These are phyloP conservation scores for Bugula neritina DNA, from an alignment of 2,888 invertebrate species.

Conservation along the genomic window DNA sequence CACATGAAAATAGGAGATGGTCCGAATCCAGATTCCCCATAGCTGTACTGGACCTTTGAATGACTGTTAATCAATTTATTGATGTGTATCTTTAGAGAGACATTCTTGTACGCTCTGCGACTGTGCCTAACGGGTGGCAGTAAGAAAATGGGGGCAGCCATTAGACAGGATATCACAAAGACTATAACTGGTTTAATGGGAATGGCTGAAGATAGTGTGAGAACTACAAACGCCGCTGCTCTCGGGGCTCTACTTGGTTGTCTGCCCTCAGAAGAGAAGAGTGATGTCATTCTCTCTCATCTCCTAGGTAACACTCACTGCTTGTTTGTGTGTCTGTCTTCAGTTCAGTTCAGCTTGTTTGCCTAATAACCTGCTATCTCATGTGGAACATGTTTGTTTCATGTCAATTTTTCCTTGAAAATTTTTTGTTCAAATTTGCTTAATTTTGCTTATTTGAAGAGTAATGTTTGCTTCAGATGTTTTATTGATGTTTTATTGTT, in stretches of 20 bases:
- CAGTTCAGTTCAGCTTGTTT: neutral
- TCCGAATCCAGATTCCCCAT: too few relatives aligned
- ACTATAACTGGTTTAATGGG: conserved; percentile 57
- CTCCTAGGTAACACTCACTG: conserved; percentile 59
- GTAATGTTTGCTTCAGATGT: too few relatives aligned
- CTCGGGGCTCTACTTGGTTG: conserved; percentile 73
- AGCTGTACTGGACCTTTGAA: too few relatives aligned
- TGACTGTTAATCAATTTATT: too few relatives aligned
- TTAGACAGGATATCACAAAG: conserved; percentile 65
- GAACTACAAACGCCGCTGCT: conserved; percentile 79
- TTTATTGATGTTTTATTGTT: too few relatives aligned
- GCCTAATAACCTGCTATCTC: too few relatives aligned
- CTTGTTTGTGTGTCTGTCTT: neutral
- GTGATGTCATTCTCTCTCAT: conserved; percentile 67
- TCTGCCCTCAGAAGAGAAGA: conserved; percentile 68
- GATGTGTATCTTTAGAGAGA: conserved; percentile 63
- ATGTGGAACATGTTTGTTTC: too few relatives aligned
- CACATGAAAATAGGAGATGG: too few relatives aligned
- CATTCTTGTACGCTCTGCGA: conserved; percentile 83
- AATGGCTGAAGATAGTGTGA: conserved; percentile 67
- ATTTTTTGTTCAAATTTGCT: too few relatives aligned
- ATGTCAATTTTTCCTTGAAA: too few relatives aligned
- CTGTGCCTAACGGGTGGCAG: conserved; percentile 78
- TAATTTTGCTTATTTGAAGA: too few relatives aligned
- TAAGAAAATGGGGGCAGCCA: conserved; percentile 76